Evolutionary conservation across 2,113 vertebrate species (phyloP).

Genomic region (Ondatra zibethicus): DNA sequence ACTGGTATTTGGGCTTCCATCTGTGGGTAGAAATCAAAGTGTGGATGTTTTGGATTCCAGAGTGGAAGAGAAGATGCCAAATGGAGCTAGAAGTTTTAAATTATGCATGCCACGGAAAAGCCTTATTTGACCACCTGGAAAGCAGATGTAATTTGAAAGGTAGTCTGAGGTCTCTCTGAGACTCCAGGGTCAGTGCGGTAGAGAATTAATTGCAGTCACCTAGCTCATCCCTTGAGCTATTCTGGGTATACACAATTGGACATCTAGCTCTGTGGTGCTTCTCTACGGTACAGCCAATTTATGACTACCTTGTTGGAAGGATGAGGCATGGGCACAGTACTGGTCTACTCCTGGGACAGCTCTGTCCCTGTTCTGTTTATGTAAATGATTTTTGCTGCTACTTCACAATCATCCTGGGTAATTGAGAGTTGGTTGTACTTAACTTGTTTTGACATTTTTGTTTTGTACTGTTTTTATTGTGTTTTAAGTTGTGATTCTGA

Average conservation of each 20-base stretch:
- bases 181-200: not conserved
- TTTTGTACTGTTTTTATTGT: constrained; percentile 37
- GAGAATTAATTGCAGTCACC: constrained; percentile 1
- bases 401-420: constrained; percentile 56
- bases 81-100: constrained; percentile 63
- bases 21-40: constrained; percentile 76
- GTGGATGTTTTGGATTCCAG: constrained; percentile 62
- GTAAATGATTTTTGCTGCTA: constrained; percentile 19
- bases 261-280: constrained; percentile 71
- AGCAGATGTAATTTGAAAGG: constrained; percentile 23
- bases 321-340: not conserved
- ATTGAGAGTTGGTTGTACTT: constrained; percentile 76
- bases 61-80: constrained; percentile 69
- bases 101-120: constrained; percentile 62
- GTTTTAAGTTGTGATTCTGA: constrained; percentile 47
- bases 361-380: not conserved
- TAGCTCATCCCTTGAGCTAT: not conserved
- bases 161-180: constrained; percentile 28
- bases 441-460: constrained; percentile 52
- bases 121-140: constrained; percentile 28
- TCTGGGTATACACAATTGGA: constrained; percentile 62
- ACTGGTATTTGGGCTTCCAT: constrained; percentile 72
- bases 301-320: not conserved
- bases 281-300: constrained; percentile 75
- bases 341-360: not conserved